These are phyloP conservation scores for Bemisia tabaci DNA, from an alignment of 1,140 invertebrate species.

Conservation along the genomic window DNA sequence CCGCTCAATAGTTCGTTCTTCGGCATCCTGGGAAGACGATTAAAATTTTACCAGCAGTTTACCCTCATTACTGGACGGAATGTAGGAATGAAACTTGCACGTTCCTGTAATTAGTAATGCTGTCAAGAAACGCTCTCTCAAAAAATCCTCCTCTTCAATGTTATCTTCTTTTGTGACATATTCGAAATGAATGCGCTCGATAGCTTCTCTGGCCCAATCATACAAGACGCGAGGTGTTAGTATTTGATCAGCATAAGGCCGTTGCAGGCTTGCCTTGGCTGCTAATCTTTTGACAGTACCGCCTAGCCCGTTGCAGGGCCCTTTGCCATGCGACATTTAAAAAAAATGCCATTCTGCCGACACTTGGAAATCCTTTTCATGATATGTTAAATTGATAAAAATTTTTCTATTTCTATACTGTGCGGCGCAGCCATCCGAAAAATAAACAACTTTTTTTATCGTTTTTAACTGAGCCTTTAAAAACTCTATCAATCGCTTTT, in stretches of 20 bases:
- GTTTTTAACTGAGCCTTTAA: neutral
- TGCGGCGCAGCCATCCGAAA: slow-evolving; percentile 7
- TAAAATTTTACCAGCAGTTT: neutral
- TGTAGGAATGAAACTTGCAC: neutral
- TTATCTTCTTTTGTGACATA: neutral
- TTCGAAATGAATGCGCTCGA: neutral
- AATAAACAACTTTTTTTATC: slow-evolving; percentile 5
- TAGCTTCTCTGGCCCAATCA: neutral
- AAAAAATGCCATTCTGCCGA: slow-evolving; percentile 25
- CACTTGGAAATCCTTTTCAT: slow-evolving; percentile 20
- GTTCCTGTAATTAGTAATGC: neutral
- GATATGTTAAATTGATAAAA: slow-evolving; percentile 10
- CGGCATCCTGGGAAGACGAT: neutral
- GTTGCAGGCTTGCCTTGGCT: neutral
- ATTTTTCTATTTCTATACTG: slow-evolving; percentile 16
- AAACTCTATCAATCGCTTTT: neutral
- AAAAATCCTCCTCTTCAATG: neutral
- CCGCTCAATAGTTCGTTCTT: neutral
- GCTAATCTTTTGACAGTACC: slow-evolving; percentile 14
- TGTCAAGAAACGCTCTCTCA: neutral
- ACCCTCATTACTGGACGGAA: neutral
- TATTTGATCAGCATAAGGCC: neutral
- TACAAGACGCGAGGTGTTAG: neutral
- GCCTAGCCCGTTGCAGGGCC: slow-evolving; percentile 23
- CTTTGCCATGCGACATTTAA: slow-evolving; percentile 26